A percentile compares a stretch with the other conserved stretches of the same genome.
Conservation (phyloP, 2,797 vertebrate genomes). For the Characodon lateralis region DNA sequence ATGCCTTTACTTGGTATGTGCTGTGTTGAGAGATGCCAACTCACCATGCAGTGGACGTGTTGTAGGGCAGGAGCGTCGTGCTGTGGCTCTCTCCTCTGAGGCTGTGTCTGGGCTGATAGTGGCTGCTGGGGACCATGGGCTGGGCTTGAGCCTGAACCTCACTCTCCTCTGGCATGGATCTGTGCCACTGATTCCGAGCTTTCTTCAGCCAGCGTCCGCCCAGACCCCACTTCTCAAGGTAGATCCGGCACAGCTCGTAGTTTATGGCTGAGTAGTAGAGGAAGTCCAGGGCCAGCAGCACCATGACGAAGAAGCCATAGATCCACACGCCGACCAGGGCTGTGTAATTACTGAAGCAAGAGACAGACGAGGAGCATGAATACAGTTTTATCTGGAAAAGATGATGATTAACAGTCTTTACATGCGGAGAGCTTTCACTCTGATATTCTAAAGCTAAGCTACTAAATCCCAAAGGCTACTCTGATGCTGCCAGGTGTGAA, state of each 20-base stretch:
- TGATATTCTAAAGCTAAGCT: constrained; percentile 37
- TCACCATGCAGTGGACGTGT: constrained; percentile 95
- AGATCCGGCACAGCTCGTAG: constrained; percentile 94
- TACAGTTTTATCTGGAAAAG: constrained; percentile 39
- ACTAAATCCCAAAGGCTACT: constrained; percentile 34
- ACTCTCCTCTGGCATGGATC: constrained; percentile 80
- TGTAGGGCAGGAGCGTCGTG: constrained; percentile 89
- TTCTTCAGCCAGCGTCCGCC: constrained; percentile 94
- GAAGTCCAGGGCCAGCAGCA: constrained; percentile 93
- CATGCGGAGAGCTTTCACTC: constrained; percentile 31
- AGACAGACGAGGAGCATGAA: constrained; percentile 44
- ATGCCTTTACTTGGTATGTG: background rate
- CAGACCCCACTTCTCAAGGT: constrained; percentile 95
- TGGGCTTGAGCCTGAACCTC: constrained; percentile 71
- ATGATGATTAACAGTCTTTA: constrained; percentile 43
- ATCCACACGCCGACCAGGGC: constrained; percentile 97
- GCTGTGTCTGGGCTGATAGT: constrained; percentile 83
- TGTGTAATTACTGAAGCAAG: constrained; percentile 90
- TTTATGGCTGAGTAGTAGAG: constrained; percentile 98
- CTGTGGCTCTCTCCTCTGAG: constrained; percentile 87
- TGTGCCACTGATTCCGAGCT: constrained; percentile 89
- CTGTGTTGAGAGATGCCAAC: constrained; percentile 23
- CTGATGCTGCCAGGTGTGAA: constrained; percentile 53
- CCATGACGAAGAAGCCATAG: constrained; percentile 96
- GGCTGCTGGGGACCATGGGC: constrained; percentile 65